Conservation (phyloP, 2,113 vertebrate genomes). For the Dromaius novaehollandiae region DNA sequence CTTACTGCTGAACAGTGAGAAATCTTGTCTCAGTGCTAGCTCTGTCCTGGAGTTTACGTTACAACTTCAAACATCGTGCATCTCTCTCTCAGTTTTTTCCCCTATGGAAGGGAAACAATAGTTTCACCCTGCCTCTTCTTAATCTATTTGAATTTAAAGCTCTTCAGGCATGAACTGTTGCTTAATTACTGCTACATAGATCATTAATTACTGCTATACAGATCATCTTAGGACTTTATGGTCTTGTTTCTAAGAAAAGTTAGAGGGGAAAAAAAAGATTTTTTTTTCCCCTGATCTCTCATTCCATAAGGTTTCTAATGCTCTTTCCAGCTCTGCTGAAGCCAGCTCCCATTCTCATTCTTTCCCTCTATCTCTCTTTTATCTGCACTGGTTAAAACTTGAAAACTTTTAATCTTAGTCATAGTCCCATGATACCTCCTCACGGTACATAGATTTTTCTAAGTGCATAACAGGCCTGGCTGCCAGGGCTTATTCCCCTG, state of each 20-base stretch:
- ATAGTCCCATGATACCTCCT: not conserved
- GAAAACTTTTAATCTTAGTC: not conserved
- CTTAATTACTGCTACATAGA: not conserved
- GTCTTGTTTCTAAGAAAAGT: not conserved
- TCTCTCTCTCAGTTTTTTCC: too few species aligned
- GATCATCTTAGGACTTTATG: not conserved
- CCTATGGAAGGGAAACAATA: not conserved
- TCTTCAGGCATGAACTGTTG: not conserved
- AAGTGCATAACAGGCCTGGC: not conserved
- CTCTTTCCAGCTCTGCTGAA: not conserved
- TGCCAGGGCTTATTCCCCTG: too few species aligned
- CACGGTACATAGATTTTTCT: not conserved
- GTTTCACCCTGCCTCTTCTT: not conserved
- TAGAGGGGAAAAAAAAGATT: not conserved
- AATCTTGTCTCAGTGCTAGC: not conserved
- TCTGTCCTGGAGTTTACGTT: not conserved
- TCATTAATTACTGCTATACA: not conserved
- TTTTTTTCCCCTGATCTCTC: not conserved
- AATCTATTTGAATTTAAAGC: not conserved
- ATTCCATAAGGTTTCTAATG: not conserved
- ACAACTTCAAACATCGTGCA: not conserved
- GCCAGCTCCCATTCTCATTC: not conserved
- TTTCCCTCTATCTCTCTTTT: not conserved
- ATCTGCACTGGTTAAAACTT: not conserved
- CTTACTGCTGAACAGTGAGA: not conserved